A percentile compares a stretch with the other conserved stretches of the same genome.
phyloP scores from a whole-genome alignment of 2,888 invertebrate species.

The Erebia epiphron region DNA sequence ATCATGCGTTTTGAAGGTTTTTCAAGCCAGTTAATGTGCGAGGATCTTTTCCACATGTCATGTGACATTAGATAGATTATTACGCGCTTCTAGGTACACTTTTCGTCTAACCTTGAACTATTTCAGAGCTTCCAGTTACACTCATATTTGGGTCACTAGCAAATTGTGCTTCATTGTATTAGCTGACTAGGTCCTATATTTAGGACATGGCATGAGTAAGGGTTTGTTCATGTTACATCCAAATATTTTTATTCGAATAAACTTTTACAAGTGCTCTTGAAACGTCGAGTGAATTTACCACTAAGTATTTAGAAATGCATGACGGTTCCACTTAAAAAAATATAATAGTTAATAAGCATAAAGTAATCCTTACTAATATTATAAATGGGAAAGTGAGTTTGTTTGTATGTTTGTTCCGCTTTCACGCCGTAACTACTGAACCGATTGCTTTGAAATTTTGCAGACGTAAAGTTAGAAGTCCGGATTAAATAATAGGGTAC shows the following conservation, averaged over 20 bases:
- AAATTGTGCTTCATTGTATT: constrained; percentile 19
- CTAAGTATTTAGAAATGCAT: no score
- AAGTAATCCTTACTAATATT: no score
- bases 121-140: constrained; percentile 18
- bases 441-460: no score
- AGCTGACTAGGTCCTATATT: constrained; percentile 5
- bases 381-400: no score
- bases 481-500: no score
- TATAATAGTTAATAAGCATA: no score
- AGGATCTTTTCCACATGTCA: constrained; percentile 3
- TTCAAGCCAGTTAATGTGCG: background rate
- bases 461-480: no score
- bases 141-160: constrained; percentile 29
- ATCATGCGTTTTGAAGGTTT: background rate
- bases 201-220: constrained; percentile 7
- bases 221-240: background rate
- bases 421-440: no score
- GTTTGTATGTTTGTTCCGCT: no score
- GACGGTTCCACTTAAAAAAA: no score
- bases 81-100: constrained; percentile 46
- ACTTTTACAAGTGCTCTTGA: background rate
- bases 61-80: constrained; percentile 1
- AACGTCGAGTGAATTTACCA: no score
- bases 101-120: constrained; percentile 36
- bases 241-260: background rate